Evolutionary conservation across 2,797 vertebrate species (phyloP).

Genomic region (Brachyalestes nurse): DNA sequence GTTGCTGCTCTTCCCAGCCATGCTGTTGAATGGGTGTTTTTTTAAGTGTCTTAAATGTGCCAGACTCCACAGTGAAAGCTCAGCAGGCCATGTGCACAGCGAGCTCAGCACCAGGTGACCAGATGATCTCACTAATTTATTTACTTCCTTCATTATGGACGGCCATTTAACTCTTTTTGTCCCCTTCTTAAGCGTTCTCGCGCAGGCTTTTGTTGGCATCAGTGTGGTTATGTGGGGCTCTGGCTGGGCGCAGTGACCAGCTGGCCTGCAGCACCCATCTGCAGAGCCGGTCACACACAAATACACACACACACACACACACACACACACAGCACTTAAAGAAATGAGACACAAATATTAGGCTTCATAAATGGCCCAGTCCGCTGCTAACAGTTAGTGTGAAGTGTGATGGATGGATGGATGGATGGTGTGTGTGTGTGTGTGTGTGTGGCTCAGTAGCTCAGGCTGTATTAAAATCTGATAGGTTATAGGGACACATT

Average conservation of each 20-base stretch:
- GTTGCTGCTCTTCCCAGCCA: background rate
- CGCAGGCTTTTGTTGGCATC: slow-evolving; percentile 43
- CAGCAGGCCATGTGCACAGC: slow-evolving; percentile 19
- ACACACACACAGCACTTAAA: slow-evolving; percentile 49
- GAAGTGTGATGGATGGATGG: background rate
- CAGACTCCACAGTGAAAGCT: background rate
- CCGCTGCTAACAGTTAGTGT: background rate
- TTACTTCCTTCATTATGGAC: slow-evolving; percentile 46
- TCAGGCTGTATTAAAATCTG: too few relatives aligned
- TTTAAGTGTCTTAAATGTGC: background rate
- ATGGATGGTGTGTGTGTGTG: too few relatives aligned
- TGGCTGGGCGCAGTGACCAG: slow-evolving; percentile 72
- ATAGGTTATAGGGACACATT: too few relatives aligned
- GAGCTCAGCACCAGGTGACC: slow-evolving; percentile 29
- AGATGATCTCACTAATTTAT: slow-evolving; percentile 42
- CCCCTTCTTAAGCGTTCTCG: slow-evolving; percentile 38
- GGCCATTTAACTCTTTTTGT: slow-evolving; percentile 53
- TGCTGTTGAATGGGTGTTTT: background rate
- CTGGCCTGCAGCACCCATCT: slow-evolving; percentile 83
- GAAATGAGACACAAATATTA: slow-evolving; percentile 67
- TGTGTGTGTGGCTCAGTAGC: too few relatives aligned
- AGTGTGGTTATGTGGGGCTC: slow-evolving; percentile 43
- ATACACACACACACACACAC: background rate
- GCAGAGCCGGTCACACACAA: slow-evolving; percentile 62
- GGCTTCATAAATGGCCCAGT: slow-evolving; percentile 52